These are phyloP conservation scores for Carcina quercana DNA, from an alignment of 2,888 invertebrate species.

Conservation along the genomic window DNA sequence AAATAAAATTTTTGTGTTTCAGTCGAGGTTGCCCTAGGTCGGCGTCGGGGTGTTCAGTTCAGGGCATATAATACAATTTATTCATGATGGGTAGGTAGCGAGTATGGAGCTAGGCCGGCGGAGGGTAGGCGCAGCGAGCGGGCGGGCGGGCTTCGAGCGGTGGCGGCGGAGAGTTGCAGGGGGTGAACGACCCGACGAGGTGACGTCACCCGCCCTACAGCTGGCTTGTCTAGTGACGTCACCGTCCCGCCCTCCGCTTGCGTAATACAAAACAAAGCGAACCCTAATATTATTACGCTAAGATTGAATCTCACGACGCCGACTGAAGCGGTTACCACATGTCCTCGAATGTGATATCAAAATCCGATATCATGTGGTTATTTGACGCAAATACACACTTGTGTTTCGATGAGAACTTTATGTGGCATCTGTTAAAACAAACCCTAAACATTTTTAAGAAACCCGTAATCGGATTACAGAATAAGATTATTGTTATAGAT, in stretches of 20 bases:
- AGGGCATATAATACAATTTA: constrained; percentile 48
- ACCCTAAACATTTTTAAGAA: too few relatives aligned
- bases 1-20: constrained; percentile 20
- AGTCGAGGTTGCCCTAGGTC: constrained; percentile 62
- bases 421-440: constrained; percentile 28
- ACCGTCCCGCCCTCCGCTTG: constrained; percentile 37
- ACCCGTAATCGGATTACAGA: too few relatives aligned
- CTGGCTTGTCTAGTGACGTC: constrained; percentile 68
- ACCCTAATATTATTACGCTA: constrained; percentile 41
- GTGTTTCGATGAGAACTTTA: constrained; percentile 33
- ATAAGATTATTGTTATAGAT: too few relatives aligned
- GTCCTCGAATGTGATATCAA: constrained; percentile 45
- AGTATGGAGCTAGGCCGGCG: not conserved
- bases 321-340: constrained; percentile 49
- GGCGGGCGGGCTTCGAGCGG: constrained; percentile 19
- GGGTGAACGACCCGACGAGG: constrained; percentile 58
- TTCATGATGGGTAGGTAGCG: constrained; percentile 41
- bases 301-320: constrained; percentile 45
- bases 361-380: constrained; percentile 51
- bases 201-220: constrained; percentile 72
- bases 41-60: constrained; percentile 33
- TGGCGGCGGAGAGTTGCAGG: constrained; percentile 43
- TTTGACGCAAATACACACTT: constrained; percentile 45
- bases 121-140: constrained; percentile 40
- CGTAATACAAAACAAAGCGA: constrained; percentile 43